A percentile compares a stretch with the other conserved stretches of the same genome.
phyloP scores from a whole-genome alignment of 2,797 vertebrate species.

The Coranthus polyacanthus region DNA sequence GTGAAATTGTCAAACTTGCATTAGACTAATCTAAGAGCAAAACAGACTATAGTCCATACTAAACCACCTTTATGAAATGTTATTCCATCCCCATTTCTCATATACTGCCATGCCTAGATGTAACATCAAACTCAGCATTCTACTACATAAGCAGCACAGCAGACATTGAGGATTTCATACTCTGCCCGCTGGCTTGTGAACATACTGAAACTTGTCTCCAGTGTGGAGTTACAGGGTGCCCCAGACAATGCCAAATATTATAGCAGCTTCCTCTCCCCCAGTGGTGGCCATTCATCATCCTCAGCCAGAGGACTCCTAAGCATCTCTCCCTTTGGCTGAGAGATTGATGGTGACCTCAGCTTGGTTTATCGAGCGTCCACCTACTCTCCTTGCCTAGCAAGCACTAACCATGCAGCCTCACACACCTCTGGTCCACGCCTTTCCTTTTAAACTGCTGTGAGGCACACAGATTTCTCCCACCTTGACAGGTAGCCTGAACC shows the following conservation, averaged over 20 bases:
- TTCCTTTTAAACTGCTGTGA: conserved; percentile 19
- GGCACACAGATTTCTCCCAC: conserved; percentile 44
- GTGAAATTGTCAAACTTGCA: no score
- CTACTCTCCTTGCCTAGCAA: conserved; percentile 50
- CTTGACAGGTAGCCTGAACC: conserved; percentile 44
- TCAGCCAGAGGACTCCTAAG: conserved; percentile 58
- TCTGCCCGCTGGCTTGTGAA: conserved; percentile 28
- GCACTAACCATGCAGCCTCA: conserved; percentile 38
- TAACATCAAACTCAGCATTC: conserved; percentile 11
- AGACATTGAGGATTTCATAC: conserved; percentile 14
- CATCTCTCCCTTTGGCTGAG: conserved; percentile 56
- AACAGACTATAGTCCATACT: no score
- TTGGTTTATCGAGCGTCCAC: conserved; percentile 67
- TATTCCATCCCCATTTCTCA: neutral
- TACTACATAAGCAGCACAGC: neutral
- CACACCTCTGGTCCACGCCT: conserved; percentile 34
- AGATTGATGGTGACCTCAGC: conserved; percentile 78
- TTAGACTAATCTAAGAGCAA: no score
- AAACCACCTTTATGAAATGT: no score
- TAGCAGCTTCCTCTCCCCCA: conserved; percentile 57
- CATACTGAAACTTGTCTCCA: conserved; percentile 44
- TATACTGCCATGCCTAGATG: neutral
- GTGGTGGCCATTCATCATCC: conserved; percentile 65
- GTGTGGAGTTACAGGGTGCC: conserved; percentile 31
- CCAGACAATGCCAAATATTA: conserved; percentile 64